phyloP scores from a whole-genome alignment of 2,888 invertebrate species.

The Augiades crinisus region DNA sequence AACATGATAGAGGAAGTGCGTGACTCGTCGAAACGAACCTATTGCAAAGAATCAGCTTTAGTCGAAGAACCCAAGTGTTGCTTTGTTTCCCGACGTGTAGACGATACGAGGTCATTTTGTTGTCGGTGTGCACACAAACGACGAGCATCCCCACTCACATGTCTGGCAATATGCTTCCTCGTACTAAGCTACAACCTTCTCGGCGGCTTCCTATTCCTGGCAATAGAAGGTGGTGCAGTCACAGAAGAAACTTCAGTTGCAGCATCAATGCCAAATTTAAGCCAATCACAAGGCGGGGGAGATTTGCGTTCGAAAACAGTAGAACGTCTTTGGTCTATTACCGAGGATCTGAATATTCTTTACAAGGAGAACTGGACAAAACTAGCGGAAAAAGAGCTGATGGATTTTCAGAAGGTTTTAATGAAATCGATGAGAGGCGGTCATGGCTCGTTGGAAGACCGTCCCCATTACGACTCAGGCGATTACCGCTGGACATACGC shows the following conservation, averaged over 20 bases:
- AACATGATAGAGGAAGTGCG: conserved; percentile 49
- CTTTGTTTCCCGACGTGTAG: conserved; percentile 36
- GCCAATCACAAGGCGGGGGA: conserved; percentile 73
- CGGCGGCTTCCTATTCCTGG: conserved; percentile 95
- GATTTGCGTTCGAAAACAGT: conserved; percentile 87
- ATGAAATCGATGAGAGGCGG: conserved; percentile 70
- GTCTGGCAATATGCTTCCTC: conserved; percentile 90
- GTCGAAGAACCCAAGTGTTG: conserved; percentile 45
- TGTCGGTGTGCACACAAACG: conserved; percentile 75
- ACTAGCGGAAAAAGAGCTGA: conserved; percentile 92
- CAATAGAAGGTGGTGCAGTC: conserved; percentile 86
- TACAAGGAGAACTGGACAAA: conserved; percentile 96
- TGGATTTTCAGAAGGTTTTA: conserved; percentile 88
- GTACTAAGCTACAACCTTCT: conserved; percentile 95
- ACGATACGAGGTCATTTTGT: conserved; percentile 46
- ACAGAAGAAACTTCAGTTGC: conserved; percentile 83
- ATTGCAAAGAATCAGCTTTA: conserved; percentile 22
- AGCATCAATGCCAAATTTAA: conserved; percentile 83
- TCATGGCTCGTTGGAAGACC: conserved; percentile 60
- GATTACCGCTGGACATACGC: conserved; percentile 94
- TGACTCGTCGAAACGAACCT: conserved; percentile 39
- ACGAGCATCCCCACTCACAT: conserved; percentile 85
- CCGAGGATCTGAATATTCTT: conserved; percentile 92
- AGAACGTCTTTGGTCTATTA: conserved; percentile 91
- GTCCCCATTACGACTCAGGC: conserved; percentile 48